Evolutionary conservation across 2,113 vertebrate genomes (phyloP).

Genomic region (Catharus minimus): DNA sequence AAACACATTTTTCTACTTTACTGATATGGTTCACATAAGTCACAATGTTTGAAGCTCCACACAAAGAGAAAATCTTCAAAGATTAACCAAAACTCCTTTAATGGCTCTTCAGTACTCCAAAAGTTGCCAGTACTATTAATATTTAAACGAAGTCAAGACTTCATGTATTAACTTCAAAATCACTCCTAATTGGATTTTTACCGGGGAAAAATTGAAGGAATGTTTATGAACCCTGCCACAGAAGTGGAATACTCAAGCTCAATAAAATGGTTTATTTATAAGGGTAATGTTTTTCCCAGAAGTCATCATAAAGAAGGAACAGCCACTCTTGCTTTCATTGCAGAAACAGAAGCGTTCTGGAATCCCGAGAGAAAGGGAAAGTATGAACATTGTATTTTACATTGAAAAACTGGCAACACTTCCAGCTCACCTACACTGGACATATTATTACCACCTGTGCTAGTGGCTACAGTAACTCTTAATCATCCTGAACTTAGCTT

Average conservation of each 20-base stretch:
- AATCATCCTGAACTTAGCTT: neutral
- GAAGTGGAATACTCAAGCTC: constrained; percentile 14
- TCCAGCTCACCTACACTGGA: neutral
- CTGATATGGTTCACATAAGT: neutral
- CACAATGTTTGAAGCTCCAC: neutral
- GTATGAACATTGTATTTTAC: constrained; percentile 20
- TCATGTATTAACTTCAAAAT: neutral
- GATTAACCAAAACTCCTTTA: neutral
- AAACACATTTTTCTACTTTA: neutral
- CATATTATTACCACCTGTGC: neutral
- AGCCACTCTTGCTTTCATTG: neutral
- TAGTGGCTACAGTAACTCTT: neutral
- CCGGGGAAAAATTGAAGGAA: neutral
- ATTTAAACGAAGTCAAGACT: neutral
- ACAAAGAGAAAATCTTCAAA: neutral
- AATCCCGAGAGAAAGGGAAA: neutral
- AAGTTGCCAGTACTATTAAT: neutral
- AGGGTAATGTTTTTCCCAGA: constrained; percentile 43
- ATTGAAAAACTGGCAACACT: neutral
- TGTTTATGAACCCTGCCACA: constrained; percentile 27
- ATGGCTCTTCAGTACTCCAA: neutral
- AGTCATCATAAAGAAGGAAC: constrained; percentile 4
- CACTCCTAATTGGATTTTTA: neutral
- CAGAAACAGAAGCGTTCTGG: constrained; percentile 26
- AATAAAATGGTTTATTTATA: constrained; percentile 28